Evolutionary conservation across 2,888 invertebrate genomes (phyloP).

Genomic region (Anticlea derivata): DNA sequence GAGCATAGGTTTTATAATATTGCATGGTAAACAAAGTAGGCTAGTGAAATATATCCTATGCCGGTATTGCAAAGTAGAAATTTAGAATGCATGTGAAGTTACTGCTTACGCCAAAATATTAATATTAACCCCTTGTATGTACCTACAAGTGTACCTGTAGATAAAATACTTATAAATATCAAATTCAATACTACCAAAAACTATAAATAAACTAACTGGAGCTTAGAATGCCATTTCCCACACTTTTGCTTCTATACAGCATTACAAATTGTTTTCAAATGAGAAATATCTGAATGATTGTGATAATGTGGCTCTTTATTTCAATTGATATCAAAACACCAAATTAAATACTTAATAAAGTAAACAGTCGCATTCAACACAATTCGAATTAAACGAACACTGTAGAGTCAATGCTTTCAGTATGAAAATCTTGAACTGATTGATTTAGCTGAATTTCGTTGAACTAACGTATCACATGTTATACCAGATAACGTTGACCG

Average conservation of each 20-base stretch:
- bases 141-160: neutral
- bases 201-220: slow-evolving; percentile 12
- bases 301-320: slow-evolving; percentile 27
- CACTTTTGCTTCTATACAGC: slow-evolving; percentile 26
- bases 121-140: neutral
- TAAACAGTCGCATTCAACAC: slow-evolving; percentile 28
- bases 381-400: slow-evolving; percentile 19
- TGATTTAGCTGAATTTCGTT: slow-evolving; percentile 1
- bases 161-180: slow-evolving; percentile 6
- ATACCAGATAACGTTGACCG: slow-evolving; percentile 90
- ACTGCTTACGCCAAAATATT: slow-evolving; percentile 16
- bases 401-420: slow-evolving; percentile 20
- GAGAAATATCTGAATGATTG: slow-evolving; percentile 4
- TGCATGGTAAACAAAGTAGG: slow-evolving; percentile 27
- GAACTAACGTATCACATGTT: slow-evolving; percentile 13
- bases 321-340: slow-evolving; percentile 5
- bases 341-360: neutral
- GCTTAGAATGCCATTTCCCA: slow-evolving; percentile 26
- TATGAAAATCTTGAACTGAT: neutral
- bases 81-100: slow-evolving; percentile 28
- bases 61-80: slow-evolving; percentile 25
- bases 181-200: slow-evolving; percentile 16
- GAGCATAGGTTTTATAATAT: slow-evolving; percentile 20
- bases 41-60: slow-evolving; percentile 13
- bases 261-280: slow-evolving; percentile 1